Base-by-base conservation (phyloP, 1,140 invertebrate species). In the Drosophila subpulchrella region DNA sequence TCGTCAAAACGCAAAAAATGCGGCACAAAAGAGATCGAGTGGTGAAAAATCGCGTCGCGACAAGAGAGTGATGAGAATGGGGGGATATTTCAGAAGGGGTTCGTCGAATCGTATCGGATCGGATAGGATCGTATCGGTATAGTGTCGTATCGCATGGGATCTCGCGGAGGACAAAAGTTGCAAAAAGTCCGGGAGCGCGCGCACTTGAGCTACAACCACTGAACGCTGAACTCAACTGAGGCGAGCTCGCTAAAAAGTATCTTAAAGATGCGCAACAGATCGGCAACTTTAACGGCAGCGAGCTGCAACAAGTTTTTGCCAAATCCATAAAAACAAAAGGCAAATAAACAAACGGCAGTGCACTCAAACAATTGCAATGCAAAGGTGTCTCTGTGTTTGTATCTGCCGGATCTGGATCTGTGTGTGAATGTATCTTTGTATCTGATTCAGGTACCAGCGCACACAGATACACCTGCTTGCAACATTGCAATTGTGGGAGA, bases 191-290 rank as follows among this genome's bases (percentile, higher is more conserved):
- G 42, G 65, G 68, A 88, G 88, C 86, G 79, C 86, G 86, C 79
- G 82, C 82, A 86, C 86, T 90, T 83, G 86, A 83, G 86, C 84
- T 78, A 78, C 82, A 90, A 90, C 75, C 77, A 86, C 86, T 86
- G 85, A 89, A 79, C 86, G 82, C 67, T 68, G 74, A 81, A 90
- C 88, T 90, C 78, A 89, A 75, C 67, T 71, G 56, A 78, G 46
- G 67, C 60, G 51, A 73, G 75, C 75, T 78, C 65, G 75, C 67
- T 48, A 57, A 73, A 77, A 78, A 73, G 80, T 84, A 81, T 89
- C 85, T 89, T 68, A 72, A 89, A 89, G 84, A 89, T 89, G 84
- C 85, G 84, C 84, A 76, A 74, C 81, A 74, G 73, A 84, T 83
- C 80, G 59, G 42, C 57, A 56, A 55, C 65, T 34, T 34, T 36